Conservation (phyloP, 2,113 vertebrate genomes). For the Dunckerocampus dactyliophorus region DNA sequence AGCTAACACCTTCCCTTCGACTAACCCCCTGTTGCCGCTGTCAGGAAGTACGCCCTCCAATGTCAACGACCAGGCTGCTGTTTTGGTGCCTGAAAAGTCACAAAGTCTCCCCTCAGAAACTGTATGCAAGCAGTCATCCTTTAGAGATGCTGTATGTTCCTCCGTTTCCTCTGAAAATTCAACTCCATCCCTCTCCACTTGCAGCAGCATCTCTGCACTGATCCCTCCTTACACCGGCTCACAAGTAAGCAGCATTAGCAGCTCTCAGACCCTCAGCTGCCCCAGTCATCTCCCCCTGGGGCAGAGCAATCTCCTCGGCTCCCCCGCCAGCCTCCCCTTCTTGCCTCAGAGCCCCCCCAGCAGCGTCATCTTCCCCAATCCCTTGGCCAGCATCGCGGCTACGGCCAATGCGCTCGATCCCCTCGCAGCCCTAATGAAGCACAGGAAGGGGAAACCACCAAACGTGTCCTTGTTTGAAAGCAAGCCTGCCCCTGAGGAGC, state of each 20-base stretch:
- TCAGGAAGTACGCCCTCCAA: conserved; percentile 72
- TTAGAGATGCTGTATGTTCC: conserved; percentile 64
- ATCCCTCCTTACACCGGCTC: conserved; percentile 67
- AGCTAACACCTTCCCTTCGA: conserved; percentile 72
- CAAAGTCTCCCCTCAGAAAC: conserved; percentile 73
- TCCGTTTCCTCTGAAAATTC: conserved; percentile 67
- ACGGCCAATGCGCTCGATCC: conserved; percentile 91
- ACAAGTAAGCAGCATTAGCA: conserved; percentile 54
- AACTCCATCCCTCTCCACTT: conserved; percentile 58
- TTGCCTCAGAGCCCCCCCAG: conserved; percentile 93
- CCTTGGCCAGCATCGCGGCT: conserved; percentile 90
- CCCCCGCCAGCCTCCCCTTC: conserved; percentile 83
- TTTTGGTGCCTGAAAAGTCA: conserved; percentile 67
- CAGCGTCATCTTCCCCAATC: conserved; percentile 95
- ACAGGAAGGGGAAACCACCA: conserved; percentile 88
- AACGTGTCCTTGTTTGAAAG: conserved; percentile 87
- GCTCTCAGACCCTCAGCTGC: conserved; percentile 72
- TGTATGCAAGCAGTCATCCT: conserved; percentile 66
- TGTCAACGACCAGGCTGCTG: conserved; percentile 68
- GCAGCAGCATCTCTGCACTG: conserved; percentile 59
- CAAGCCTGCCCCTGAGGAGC: conserved; percentile 88
- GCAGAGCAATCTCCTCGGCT: conserved; percentile 75
- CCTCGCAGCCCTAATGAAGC: conserved; percentile 88
- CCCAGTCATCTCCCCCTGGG: conserved; percentile 75
- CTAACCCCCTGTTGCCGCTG: conserved; percentile 76